A percentile compares a stretch with the other conserved stretches of the same genome.
Conservation (phyloP, 92 coral and sea anemone genomes). For the Palythoa caribaeorum region DNA sequence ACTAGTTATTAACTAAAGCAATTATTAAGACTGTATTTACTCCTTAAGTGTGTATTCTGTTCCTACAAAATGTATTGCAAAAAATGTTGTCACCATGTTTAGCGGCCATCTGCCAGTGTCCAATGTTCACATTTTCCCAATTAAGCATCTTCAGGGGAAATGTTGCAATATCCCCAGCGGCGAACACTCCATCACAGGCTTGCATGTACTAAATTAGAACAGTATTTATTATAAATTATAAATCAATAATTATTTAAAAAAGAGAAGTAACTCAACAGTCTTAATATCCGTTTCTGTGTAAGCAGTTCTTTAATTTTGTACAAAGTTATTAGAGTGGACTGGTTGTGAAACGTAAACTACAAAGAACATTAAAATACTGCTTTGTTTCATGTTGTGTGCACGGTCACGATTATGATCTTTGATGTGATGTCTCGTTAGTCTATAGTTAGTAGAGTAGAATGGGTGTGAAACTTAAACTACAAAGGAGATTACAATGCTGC, state of each 20-base stretch:
- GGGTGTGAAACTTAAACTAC: too few relatives aligned
- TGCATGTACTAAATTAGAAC: slow-evolving; percentile 73
- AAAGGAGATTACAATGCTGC: too few relatives aligned
- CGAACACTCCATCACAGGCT: slow-evolving; percentile 90
- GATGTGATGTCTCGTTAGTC: too few relatives aligned
- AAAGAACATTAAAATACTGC: too few relatives aligned
- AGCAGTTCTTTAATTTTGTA: neutral
- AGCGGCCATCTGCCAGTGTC: slow-evolving; percentile 98
- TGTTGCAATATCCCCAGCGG: slow-evolving; percentile 93
- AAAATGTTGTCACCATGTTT: slow-evolving; percentile 74
- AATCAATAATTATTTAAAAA: neutral
- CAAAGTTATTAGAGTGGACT: too few relatives aligned
- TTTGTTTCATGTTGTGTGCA: too few relatives aligned
- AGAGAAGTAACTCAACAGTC: neutral
- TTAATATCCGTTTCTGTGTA: neutral
- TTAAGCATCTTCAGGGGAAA: slow-evolving; percentile 94
- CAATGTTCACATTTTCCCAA: slow-evolving; percentile 83
- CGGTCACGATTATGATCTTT: too few relatives aligned
- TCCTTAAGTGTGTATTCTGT: neutral
- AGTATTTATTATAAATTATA: neutral
- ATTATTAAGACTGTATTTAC: neutral
- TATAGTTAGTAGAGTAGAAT: too few relatives aligned
- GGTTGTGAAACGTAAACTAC: too few relatives aligned
- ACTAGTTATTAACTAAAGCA: too few relatives aligned
- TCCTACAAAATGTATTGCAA: neutral